Evolutionary conservation across 1,140 invertebrate species (phyloP).

Genomic region (Tetranychus urticae): DNA sequence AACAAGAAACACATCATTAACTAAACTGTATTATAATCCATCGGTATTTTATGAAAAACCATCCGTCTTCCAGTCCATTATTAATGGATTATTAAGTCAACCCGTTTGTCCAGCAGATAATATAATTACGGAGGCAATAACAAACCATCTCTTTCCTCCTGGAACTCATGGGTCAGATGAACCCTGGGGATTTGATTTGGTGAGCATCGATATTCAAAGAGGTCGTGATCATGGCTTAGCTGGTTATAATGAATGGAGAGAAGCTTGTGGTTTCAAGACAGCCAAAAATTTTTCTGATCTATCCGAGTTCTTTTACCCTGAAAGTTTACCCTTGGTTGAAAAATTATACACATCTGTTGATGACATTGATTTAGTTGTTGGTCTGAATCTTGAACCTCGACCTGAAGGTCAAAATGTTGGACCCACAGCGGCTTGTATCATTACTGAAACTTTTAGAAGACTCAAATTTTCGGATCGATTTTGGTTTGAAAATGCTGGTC

Average conservation of each 20-base stretch:
- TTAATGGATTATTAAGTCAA: too few species aligned
- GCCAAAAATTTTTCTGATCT: conserved; percentile 38
- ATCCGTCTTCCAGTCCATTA: neutral
- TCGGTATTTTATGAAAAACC: neutral
- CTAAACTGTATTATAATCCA: neutral
- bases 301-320: conserved; percentile 30
- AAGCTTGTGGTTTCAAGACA: conserved; percentile 29
- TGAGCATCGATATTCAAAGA: conserved; percentile 31
- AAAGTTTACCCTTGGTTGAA: conserved; percentile 25
- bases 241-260: conserved; percentile 37
- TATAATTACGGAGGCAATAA: neutral
- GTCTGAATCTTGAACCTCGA: conserved; percentile 16
- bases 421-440: conserved; percentile 30
- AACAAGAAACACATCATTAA: neutral
- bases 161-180: neutral
- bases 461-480: conserved; percentile 47
- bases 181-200: conserved; percentile 25
- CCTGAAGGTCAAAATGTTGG: conserved; percentile 24
- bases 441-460: conserved; percentile 28
- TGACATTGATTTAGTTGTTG: conserved; percentile 21
- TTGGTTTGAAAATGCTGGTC: conserved; percentile 78
- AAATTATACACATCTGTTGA: conserved; percentile 28
- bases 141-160: neutral
- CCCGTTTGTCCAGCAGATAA: too few species aligned
- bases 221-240: conserved; percentile 65